These are phyloP conservation scores for Mellilla xanthometata DNA, from an alignment of 2,888 invertebrate species.

Conservation along the genomic window DNA sequence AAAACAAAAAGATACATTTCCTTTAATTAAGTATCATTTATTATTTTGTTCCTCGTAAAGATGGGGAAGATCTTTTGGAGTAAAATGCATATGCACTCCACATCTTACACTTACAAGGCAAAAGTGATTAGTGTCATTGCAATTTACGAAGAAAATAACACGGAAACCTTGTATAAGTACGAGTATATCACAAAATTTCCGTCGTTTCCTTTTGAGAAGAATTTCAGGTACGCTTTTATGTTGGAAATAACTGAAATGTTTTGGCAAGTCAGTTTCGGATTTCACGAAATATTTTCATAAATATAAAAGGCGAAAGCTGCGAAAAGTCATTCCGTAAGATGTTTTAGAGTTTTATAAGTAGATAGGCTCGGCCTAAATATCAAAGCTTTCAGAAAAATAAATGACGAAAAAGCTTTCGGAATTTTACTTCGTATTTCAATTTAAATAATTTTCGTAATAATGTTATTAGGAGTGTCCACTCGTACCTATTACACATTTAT, in stretches of 20 bases:
- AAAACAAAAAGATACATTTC: too few relatives aligned
- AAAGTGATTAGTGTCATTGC: conserved; percentile 66
- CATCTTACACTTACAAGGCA: conserved; percentile 26
- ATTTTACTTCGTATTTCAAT: too few relatives aligned
- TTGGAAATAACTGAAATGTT: conserved; percentile 12
- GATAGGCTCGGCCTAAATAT: too few relatives aligned
- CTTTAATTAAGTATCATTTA: too few relatives aligned
- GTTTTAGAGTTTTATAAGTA: not conserved
- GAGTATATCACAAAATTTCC: conserved; percentile 19
- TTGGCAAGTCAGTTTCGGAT: conserved; percentile 8
- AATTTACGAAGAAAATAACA: conserved; percentile 19
- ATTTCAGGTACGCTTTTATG: conserved; percentile 11
- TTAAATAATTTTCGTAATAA: too few relatives aligned
- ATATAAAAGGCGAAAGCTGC: conserved; percentile 9
- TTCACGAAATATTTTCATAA: conserved; percentile 7
- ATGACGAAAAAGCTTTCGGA: too few relatives aligned
- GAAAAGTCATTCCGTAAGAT: conserved; percentile 2
- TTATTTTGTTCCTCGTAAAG: too few relatives aligned
- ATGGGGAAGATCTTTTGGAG: too few relatives aligned
- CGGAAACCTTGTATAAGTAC: conserved; percentile 18
- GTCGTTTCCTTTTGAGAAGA: conserved; percentile 15
- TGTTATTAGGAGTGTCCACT: too few relatives aligned
- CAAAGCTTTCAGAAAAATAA: too few relatives aligned
- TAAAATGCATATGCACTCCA: too few relatives aligned
- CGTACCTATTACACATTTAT: too few relatives aligned